Evolutionary conservation across 2,888 invertebrate species (phyloP).

Genomic region (Dexiosoma caninum): DNA sequence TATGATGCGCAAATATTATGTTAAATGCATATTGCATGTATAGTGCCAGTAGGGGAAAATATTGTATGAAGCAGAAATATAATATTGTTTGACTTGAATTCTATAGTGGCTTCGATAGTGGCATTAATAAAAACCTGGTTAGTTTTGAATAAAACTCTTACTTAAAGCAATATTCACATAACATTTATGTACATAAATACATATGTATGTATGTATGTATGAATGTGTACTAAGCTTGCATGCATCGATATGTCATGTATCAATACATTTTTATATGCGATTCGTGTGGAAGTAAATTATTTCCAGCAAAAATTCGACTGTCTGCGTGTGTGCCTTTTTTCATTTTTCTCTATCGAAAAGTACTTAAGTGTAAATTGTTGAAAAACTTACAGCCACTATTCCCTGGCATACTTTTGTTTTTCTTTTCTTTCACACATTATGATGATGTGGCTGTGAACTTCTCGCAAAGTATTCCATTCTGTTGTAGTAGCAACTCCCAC

Average conservation of each 20-base stretch:
- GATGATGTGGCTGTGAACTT: background rate
- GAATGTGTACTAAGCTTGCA: too few relatives aligned
- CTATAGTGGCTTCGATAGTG: conserved; percentile 2
- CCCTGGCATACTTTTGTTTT: conserved; percentile 2
- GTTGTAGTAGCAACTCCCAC: conserved; percentile 25
- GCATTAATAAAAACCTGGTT: too few relatives aligned
- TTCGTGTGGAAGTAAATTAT: background rate
- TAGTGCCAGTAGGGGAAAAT: conserved; percentile 47
- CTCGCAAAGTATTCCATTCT: background rate
- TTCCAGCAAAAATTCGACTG: background rate
- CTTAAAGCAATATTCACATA: too few relatives aligned
- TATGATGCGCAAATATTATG: conserved; percentile 14
- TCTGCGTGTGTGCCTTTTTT: background rate
- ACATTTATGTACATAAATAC: too few relatives aligned
- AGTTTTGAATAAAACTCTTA: too few relatives aligned
- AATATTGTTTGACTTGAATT: conserved; percentile 29
- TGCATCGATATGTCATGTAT: too few relatives aligned
- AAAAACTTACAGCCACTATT: conserved; percentile 15
- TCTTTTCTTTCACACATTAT: background rate
- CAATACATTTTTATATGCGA: too few relatives aligned
- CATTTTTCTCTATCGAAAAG: conserved; percentile 33
- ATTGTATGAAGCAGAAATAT: conserved; percentile 24
- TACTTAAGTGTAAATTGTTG: conserved; percentile 31
- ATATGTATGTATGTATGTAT: too few relatives aligned
- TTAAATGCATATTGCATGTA: conserved; percentile 21